These are phyloP conservation scores for Tricholaema leucomelas DNA, from an alignment of 2,113 vertebrate genomes.

Conservation along the genomic window DNA sequence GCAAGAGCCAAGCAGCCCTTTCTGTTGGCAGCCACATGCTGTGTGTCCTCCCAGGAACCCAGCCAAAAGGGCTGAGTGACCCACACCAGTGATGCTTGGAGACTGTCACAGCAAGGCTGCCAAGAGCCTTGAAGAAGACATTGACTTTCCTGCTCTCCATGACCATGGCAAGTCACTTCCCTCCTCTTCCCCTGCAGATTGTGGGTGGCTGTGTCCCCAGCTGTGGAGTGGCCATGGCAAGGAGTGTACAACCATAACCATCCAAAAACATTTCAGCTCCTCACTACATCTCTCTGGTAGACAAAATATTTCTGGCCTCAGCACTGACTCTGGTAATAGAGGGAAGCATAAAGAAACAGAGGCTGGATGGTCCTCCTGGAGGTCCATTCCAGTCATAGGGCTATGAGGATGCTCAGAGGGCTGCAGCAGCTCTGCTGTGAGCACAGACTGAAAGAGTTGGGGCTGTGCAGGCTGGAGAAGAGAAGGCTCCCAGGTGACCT, in stretches of 20 bases:
- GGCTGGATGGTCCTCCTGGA: neutral
- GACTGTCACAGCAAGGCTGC: neutral
- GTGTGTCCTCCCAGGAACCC: fast-evolving
- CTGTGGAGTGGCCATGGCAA: neutral
- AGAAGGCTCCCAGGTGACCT: too few species aligned
- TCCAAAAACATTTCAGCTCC: neutral
- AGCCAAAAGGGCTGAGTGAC: neutral
- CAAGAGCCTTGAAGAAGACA: neutral
- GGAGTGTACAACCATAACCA: neutral
- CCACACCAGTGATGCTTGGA: fast-evolving
- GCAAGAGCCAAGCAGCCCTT: neutral
- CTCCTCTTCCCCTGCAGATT: neutral
- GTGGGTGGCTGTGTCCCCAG: neutral
- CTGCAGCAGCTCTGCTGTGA: too few species aligned
- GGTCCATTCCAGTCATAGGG: neutral
- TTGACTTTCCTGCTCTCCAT: neutral
- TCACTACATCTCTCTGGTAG: neutral
- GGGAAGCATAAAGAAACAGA: neutral
- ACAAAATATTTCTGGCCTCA: neutral
- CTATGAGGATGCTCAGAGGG: too few species aligned
- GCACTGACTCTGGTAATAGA: neutral
- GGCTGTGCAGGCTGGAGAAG: too few species aligned
- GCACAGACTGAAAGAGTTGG: too few species aligned
- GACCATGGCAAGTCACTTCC: fast-evolving
- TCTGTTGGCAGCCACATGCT: fast-evolving